These are phyloP conservation scores for Myrmecobius fasciatus DNA, from an alignment of 2,113 vertebrate species.

Conservation along the genomic window DNA sequence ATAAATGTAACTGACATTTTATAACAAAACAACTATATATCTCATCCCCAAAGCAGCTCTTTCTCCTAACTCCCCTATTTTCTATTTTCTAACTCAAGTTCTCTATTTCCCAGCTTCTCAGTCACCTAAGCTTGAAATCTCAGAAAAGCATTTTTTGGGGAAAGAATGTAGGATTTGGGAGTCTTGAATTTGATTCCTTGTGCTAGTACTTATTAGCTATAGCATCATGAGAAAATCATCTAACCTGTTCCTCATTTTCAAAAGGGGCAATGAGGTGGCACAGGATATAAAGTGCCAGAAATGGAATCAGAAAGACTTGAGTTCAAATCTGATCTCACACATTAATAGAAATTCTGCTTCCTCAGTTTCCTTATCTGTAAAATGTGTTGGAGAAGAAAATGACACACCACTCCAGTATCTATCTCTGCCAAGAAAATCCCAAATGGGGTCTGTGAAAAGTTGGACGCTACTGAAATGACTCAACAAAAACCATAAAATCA, in stretches of 20 bases:
- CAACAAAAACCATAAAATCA: neutral
- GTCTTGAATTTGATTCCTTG: neutral
- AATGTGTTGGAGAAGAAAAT: no score
- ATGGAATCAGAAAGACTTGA: no score
- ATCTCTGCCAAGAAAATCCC: no score
- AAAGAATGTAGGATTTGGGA: neutral
- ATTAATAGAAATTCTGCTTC: no score
- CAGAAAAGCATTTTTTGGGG: neutral
- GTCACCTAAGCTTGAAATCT: neutral
- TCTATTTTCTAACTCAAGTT: no score
- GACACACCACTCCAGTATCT: no score
- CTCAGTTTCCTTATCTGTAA: no score
- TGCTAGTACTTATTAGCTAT: neutral
- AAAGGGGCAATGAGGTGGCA: neutral
- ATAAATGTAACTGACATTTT: neutral
- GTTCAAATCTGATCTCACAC: no score
- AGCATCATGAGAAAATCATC: neutral
- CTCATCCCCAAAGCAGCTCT: neutral
- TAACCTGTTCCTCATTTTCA: slow-evolving; percentile 34
- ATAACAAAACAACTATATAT: neutral
- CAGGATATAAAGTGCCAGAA: no score
- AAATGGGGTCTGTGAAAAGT: neutral
- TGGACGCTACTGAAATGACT: neutral
- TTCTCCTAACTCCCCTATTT: neutral
- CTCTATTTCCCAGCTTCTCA: neutral